Evolutionary conservation across 2,888 invertebrate species (phyloP), one percentile per base, ranked within the genome.

Genomic region (Ceraclea dissimilis): DNA sequence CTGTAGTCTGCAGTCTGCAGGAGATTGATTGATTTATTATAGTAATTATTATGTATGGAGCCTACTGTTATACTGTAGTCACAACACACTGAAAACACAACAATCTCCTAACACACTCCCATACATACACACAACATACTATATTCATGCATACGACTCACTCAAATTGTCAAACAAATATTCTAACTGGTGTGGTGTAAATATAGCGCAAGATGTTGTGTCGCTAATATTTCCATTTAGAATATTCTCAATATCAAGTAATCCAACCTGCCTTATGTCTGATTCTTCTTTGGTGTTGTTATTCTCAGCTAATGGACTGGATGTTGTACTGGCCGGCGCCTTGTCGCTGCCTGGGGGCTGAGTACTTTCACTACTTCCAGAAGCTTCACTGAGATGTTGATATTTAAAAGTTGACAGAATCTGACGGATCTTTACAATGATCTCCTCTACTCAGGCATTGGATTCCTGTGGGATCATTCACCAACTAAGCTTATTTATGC

Each of bases 381-480:
- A 58, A 63, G 69, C 70, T 64, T 69, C 71, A 65, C 71, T 70
- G 76, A 71, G 75, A 74, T 82, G 82, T 74, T 83, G 82, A 75
- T 80, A 80, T 72, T 80, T 81, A 79, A 85, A 85, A 79, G 85
- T 84, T 73, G 84, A 80, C 78, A 86, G 80, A 80, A 85, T 82
- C 79, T 83, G 81, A 78, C 85, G 85, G 82, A 86, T 85, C 81
- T 84, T 86, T 83, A 84, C 84, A 85, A 85, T 85, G 82, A 87
- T 86, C 85, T 85, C 85, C 83, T 86, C 85, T 81, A 87, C 87
- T 88, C 88, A 89, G 87, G 89, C 89, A 80, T 89, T 89, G 76
- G 89, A 89, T 79, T 89, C 88, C 86, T 86, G 76, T 66, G 79
- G 62, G 60, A 62, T 56, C 52, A 60, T 62, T 49, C 50, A 61